A percentile compares a stretch with the other conserved stretches of the same genome.
Conservation (phyloP, 2,797 vertebrate species). For the Sebastes dallii region DNA sequence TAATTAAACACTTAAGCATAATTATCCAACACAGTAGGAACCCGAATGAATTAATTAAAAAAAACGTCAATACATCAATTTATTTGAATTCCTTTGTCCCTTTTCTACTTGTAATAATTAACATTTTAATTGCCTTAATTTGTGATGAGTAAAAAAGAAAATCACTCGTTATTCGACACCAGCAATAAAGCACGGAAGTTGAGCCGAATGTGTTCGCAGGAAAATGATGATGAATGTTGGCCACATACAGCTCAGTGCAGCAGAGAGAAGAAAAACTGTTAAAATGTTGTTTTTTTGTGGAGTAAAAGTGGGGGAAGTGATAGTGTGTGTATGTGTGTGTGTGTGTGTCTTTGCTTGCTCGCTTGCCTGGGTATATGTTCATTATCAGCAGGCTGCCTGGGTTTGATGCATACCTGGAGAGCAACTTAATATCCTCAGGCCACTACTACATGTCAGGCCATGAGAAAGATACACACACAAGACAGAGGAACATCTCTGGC, state of each 20-base stretch:
- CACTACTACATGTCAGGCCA: slow-evolving; percentile 75
- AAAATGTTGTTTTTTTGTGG: slow-evolving; percentile 5
- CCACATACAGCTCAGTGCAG: slow-evolving; percentile 29
- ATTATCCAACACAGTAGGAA: slow-evolving; percentile 91
- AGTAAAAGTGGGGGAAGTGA: slow-evolving; percentile 30
- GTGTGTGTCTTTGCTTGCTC: slow-evolving; percentile 29
- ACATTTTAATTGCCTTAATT: slow-evolving; percentile 84
- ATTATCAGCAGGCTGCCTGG: slow-evolving; percentile 74
- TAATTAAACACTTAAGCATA: slow-evolving; percentile 96
- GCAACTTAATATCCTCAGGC: slow-evolving; percentile 81
- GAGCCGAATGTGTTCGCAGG: slow-evolving; percentile 39
- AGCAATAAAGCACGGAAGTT: slow-evolving; percentile 59
- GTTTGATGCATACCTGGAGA: slow-evolving; percentile 84
- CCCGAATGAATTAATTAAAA: slow-evolving; percentile 92
- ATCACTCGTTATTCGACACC: slow-evolving; percentile 67
- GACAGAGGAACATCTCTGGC: slow-evolving; percentile 80
- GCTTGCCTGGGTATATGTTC: slow-evolving; percentile 67
- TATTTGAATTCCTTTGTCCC: slow-evolving; percentile 90
- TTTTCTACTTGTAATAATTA: slow-evolving; percentile 84
- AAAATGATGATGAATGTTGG: slow-evolving; percentile 59
- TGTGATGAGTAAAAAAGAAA: slow-evolving; percentile 78
- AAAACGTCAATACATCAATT: slow-evolving; percentile 91
- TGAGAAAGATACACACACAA: slow-evolving; percentile 75
- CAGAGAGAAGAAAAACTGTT: slow-evolving; percentile 29
- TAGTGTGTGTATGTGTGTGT: slow-evolving; percentile 2